Base-by-base conservation (phyloP, 2,888 invertebrate genomes). In the Rhamphomyia laevipes region DNA sequence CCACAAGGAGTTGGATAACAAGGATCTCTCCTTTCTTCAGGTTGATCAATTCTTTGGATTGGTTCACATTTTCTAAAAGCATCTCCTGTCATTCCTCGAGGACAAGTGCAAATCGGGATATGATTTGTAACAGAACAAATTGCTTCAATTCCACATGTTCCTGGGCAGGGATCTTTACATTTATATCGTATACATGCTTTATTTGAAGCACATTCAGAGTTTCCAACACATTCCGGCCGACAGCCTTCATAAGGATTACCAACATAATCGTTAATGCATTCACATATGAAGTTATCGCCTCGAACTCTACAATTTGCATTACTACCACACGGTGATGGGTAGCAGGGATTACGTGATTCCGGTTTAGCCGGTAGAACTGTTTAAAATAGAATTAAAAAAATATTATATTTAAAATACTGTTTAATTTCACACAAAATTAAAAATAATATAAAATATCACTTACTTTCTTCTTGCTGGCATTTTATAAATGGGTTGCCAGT, bases 161-260 rank as follows among this genome's bases (percentile, higher is more conserved):
- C 86, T 46, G 80, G 75, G 60, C 89, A 88, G 21, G 91, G 90
- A 70, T 92, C 86, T 51, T 79, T 75, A 61, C 92, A 93, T 63
- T 84, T 85, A 56, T 85, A 85, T 16, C 80, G 77, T 61, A 86
- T 85, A 63, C 91, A 92, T 11, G 88, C 86, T 57, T 82, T 80
- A 55, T 88, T 82, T 44, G 86, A 80, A 0, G 88, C 76, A 67
- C 92, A 93, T 62, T 92, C 91, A 1, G 84, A 82, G 63, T 91
- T 91, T 49, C 86, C 82, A 15, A 91, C 73, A 68, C 92, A 92
- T 66, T 91, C 92, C 1, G 90, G 90, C 55, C 84, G 76, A 62
- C 86, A 86, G 40, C 78, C 79, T 54, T 82, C 79, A 63, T 85
- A 83, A 0, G 86, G 86, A 66, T 85, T 84, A 17, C 87, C 86